These are phyloP conservation scores for Kryphioiulus occultus DNA, from an alignment of 2,888 invertebrate species.

Conservation along the genomic window DNA sequence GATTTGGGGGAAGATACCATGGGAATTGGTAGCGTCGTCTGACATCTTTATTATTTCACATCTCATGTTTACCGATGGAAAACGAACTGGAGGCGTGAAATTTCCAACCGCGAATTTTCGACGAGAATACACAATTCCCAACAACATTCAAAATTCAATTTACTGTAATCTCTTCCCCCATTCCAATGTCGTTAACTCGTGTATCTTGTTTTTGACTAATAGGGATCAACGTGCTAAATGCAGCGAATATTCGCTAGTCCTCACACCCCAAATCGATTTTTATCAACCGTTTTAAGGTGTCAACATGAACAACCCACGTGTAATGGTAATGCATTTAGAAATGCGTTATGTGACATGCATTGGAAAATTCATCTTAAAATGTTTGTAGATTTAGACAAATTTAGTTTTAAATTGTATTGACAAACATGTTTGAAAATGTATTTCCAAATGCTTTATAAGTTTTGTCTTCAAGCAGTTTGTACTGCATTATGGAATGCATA, in stretches of 20 bases:
- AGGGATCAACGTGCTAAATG: conserved; percentile 12
- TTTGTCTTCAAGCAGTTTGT: too few relatives aligned
- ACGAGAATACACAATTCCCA: conserved; percentile 7
- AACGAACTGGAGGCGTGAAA: conserved; percentile 31
- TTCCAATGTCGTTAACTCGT: conserved; percentile 26
- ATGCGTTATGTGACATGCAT: too few relatives aligned
- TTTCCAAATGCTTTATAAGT: too few relatives aligned
- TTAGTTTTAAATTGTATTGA: too few relatives aligned
- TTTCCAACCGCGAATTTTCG: conserved; percentile 25
- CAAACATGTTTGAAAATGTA: too few relatives aligned
- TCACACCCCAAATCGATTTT: background rate
- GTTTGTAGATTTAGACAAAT: too few relatives aligned
- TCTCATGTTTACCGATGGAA: conserved; percentile 37
- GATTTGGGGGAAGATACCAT: background rate
- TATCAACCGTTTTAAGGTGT: background rate
- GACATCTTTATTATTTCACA: conserved; percentile 47
- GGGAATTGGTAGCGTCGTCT: conserved; percentile 46
- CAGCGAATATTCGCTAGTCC: background rate
- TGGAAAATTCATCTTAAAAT: too few relatives aligned
- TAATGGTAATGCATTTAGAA: too few relatives aligned
- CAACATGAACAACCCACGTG: background rate
- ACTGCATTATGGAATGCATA: too few relatives aligned
- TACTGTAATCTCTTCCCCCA: background rate
- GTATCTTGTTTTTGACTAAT: background rate
- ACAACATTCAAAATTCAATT: conserved; percentile 35